Base-by-base conservation (phyloP, 2,113 vertebrate genomes). In the Rhea americana region DNA sequence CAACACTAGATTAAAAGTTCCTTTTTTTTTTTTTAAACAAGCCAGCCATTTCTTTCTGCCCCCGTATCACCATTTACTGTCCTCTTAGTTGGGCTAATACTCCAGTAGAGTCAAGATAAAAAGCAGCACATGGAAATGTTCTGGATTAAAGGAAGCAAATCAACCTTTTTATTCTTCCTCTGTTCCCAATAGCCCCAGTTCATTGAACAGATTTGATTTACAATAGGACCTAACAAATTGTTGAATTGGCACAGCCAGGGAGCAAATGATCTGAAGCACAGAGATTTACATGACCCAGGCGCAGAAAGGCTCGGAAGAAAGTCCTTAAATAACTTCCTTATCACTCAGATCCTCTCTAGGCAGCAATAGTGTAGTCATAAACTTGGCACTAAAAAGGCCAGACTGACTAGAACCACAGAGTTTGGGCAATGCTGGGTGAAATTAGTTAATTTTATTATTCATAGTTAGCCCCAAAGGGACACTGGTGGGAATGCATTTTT, bases 1-100 rank as follows among this genome's bases (percentile, higher is more conserved):
- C 10, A 50, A 77, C 93, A 91, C 3, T 37, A 50, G 47, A 70
- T 80, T 63, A 37, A 82, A 92, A 82, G 50, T 18, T 84, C 21
- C 21, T 28, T 70, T 37, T 71, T 83, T 59, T 25, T 35, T 35
- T 35, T 35, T 35, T 35, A 6, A 35, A 47, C 17, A 32, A 11
- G 30, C 6, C 51, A 77, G 17, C 30, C 12, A 4, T 59, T 93
- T 90, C 22, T 63, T 95, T 83, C 59, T 75, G 48, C 20, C 66
- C 26, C 24, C 26, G 25, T 8, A 82, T 37, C 13, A 85, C 70
- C 85, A 82, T 45, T 58, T 59, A 77, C 17, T 17, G 5, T 89
- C 92, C 11, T 82, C 47, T 88, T 55, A 66, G 41, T 16, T 77
- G 13, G 55, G 47, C 22, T 80, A 76, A 66, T 11, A 92, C 26